Conservation (phyloP, 2,113 vertebrate species). For the Nothocercus nigrocapillus region DNA sequence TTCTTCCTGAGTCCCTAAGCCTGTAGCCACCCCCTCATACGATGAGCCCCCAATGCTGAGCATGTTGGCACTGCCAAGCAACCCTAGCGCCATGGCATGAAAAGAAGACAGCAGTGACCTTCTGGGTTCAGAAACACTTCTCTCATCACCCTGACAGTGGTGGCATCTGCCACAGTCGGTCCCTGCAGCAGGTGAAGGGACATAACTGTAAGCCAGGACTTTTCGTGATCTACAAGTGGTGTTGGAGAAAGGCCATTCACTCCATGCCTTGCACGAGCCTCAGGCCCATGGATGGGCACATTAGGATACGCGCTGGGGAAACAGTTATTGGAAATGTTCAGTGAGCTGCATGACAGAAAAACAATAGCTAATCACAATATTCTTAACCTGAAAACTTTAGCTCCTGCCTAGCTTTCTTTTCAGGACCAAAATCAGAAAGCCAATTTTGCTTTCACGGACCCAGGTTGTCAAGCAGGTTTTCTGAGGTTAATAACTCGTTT, state of each 20-base stretch:
- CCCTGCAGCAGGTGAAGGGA: not conserved
- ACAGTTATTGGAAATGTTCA: not conserved
- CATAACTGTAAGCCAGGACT: not conserved
- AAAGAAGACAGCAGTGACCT: not conserved
- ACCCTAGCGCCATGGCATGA: rapidly evolving
- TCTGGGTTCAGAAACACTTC: not conserved
- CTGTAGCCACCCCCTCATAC: not conserved
- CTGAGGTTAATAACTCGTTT: not conserved
- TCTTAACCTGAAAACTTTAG: not conserved
- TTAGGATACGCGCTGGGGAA: not conserved
- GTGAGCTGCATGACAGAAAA: too few relatives aligned
- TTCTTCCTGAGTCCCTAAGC: not conserved
- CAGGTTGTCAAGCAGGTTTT: not conserved
- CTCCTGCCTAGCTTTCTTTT: not conserved
- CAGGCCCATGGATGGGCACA: not conserved
- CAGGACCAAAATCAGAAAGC: not conserved
- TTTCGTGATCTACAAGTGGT: not conserved
- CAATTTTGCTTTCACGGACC: not conserved
- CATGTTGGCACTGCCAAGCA: not conserved
- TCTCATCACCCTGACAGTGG: not conserved
- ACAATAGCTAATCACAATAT: not conserved
- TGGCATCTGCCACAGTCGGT: not conserved
- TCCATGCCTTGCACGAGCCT: not conserved
- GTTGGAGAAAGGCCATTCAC: not conserved
- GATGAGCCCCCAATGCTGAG: not conserved